These are phyloP conservation scores for Drosophila robusta DNA, from an alignment of 2,888 invertebrate species.

Conservation along the genomic window DNA sequence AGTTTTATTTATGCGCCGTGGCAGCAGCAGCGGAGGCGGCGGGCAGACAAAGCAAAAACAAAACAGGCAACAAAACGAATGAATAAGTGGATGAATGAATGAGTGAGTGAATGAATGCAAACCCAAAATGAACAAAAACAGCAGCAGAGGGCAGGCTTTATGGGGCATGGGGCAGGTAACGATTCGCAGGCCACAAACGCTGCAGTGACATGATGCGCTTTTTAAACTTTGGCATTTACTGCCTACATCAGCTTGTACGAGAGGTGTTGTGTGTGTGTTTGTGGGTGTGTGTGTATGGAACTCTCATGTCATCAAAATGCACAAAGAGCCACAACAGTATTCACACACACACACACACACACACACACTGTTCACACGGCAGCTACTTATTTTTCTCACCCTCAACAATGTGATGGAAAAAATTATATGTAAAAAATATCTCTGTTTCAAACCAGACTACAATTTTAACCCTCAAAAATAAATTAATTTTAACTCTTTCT, in stretches of 20 bases:
- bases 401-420: background rate
- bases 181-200: conserved; percentile 36
- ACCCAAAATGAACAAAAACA: conserved; percentile 50
- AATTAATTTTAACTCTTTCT: no score
- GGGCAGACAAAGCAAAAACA: conserved; percentile 26
- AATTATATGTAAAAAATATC: no score
- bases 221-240: conserved; percentile 67
- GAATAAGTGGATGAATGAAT: conserved; percentile 28
- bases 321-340: conserved; percentile 6
- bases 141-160: conserved; percentile 7
- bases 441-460: no score
- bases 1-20: conserved; percentile 50
- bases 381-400: background rate
- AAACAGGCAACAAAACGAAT: conserved; percentile 33
- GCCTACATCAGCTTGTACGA: conserved; percentile 11
- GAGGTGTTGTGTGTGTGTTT: background rate
- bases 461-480: no score
- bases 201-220: conserved; percentile 46
- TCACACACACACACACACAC: conserved; percentile 17
- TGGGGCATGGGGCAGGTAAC: background rate
- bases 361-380: conserved; percentile 6
- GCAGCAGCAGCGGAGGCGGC: conserved; percentile 10
- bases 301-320: conserved; percentile 33
- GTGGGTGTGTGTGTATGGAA: conserved; percentile 6
- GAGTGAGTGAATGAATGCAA: conserved; percentile 34